Conservation (phyloP, 1,140 invertebrate genomes). For the Hylaeus anthracinus region DNA sequence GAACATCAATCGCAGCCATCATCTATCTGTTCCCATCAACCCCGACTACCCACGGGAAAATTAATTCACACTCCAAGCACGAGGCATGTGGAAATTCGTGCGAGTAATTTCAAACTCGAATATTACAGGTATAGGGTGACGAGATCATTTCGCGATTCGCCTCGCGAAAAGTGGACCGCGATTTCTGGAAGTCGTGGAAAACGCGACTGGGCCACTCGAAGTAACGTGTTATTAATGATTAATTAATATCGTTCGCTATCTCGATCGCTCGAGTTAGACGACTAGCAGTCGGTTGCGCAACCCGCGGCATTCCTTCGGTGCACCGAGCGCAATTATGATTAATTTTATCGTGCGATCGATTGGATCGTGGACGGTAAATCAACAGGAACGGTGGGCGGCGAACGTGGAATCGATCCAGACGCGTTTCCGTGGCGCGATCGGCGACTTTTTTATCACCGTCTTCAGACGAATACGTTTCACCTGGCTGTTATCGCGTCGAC, state of each 20-base stretch:
- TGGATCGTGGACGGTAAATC: slow-evolving; percentile 42
- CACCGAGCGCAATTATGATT: slow-evolving; percentile 49
- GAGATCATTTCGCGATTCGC: background rate
- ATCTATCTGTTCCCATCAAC: too few species aligned
- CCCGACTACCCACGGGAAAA: too few species aligned
- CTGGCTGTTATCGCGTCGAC: slow-evolving; percentile 35
- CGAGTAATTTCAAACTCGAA: too few species aligned
- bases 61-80: too few species aligned
- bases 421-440: background rate
- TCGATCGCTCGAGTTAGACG: background rate
- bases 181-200: slow-evolving; percentile 12
- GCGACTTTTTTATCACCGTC: background rate
- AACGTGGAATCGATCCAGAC: background rate
- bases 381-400: slow-evolving; percentile 35
- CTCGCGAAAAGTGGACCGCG: background rate
- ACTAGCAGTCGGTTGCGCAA: slow-evolving; percentile 32
- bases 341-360: slow-evolving; percentile 46
- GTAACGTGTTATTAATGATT: slow-evolving; percentile 42
- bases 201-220: background rate
- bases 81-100: too few species aligned
- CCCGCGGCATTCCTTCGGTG: slow-evolving; percentile 32
- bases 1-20: too few species aligned
- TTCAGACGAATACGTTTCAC: background rate
- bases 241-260: slow-evolving; percentile 37
- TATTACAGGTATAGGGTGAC: background rate